phyloP scores from a whole-genome alignment of 1,140 invertebrate genomes.

The Plectrocnemia conspersa region DNA sequence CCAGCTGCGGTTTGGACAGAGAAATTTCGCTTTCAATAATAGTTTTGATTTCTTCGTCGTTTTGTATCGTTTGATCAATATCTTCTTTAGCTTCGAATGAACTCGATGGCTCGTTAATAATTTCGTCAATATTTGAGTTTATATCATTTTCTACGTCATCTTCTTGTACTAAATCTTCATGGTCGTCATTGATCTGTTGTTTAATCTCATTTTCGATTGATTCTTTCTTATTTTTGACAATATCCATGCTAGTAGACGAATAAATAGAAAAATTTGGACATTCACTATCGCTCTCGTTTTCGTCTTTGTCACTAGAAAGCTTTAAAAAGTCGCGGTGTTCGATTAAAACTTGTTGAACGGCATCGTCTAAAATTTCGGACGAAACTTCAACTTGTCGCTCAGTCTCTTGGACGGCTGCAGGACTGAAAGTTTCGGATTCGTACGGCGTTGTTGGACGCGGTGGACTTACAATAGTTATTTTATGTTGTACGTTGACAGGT shows the following conservation, averaged over 20 bases:
- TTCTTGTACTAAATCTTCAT: slow-evolving; percentile 46
- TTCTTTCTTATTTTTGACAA: slow-evolving; percentile 54
- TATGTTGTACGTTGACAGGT: slow-evolving; percentile 12
- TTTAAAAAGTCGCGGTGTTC: slow-evolving; percentile 41
- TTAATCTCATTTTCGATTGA: slow-evolving; percentile 46
- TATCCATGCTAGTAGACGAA: slow-evolving; percentile 70
- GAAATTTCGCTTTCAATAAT: background rate
- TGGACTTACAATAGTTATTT: slow-evolving; percentile 30
- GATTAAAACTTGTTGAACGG: slow-evolving; percentile 44
- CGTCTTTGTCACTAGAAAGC: slow-evolving; percentile 37
- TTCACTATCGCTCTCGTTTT: slow-evolving; percentile 48
- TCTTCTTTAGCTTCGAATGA: background rate
- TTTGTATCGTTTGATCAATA: background rate
- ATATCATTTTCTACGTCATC: slow-evolving; percentile 37
- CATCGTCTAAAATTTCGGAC: slow-evolving; percentile 40
- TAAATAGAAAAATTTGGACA: slow-evolving; percentile 82
- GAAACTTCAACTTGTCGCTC: slow-evolving; percentile 37
- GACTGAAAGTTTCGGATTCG: background rate
- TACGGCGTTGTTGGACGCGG: slow-evolving; percentile 17
- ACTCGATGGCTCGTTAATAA: background rate
- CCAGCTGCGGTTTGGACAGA: background rate
- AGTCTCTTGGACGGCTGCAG: slow-evolving; percentile 12
- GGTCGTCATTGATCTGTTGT: slow-evolving; percentile 5
- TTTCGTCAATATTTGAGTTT: background rate
- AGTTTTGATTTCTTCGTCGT: background rate